Evolutionary conservation across 2,113 vertebrate genomes (phyloP).

Genomic region (Cavia porcellus): DNA sequence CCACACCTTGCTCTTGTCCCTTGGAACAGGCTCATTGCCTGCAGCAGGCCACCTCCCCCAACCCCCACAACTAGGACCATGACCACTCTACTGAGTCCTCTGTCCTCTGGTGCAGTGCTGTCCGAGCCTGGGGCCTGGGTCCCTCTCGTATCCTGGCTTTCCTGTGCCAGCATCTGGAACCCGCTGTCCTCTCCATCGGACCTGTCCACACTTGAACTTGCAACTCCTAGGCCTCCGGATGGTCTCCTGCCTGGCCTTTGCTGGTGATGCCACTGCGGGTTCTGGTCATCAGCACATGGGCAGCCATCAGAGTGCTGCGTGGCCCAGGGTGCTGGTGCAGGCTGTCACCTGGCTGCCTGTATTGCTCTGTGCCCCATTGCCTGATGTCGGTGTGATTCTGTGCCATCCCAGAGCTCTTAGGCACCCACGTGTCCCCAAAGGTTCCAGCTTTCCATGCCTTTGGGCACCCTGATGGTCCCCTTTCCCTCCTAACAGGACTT

Average conservation of each 20-base stretch:
- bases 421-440: rapidly evolving
- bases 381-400: neutral
- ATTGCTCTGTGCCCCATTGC: neutral
- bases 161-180: rapidly evolving
- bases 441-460: neutral
- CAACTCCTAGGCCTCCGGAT: neutral
- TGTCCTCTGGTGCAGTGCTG: rapidly evolving
- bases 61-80: neutral
- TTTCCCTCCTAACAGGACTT: too few relatives aligned
- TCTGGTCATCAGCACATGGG: neutral
- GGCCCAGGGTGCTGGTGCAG: rapidly evolving
- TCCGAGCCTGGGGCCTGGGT: neutral
- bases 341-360: rapidly evolving
- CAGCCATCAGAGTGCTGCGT: neutral
- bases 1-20: neutral
- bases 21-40: too few relatives aligned
- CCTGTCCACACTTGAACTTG: too few relatives aligned
- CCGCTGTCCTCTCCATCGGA: neutral
- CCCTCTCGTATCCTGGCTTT: too few relatives aligned
- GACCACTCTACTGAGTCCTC: neutral
- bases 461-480: rapidly evolving
- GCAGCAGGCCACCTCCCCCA: neutral
- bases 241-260: neutral
- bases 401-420: rapidly evolving
- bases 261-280: rapidly evolving